Conservation (phyloP, 2,113 vertebrate genomes). For the Cephalopterus ornatus region DNA sequence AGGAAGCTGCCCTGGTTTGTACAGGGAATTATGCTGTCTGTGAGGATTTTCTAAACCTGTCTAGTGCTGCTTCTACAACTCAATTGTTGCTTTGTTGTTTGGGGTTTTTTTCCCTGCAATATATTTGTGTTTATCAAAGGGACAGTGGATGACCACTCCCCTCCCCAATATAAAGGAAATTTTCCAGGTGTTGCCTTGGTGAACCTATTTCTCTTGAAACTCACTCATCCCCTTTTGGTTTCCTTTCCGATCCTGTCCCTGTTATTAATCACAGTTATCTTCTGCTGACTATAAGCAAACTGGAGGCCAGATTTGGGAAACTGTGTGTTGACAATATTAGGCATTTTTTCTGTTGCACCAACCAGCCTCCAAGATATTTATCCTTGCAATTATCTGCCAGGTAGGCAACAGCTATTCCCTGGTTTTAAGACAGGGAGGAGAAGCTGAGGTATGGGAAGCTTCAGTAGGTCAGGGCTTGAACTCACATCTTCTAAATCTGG, state of each 20-base stretch:
- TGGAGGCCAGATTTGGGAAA: background rate
- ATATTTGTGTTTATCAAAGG: background rate
- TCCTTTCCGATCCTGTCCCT: background rate
- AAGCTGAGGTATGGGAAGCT: background rate
- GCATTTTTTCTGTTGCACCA: background rate
- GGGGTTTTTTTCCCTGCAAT: background rate
- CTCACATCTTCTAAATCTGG: background rate
- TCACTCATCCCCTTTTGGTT: background rate
- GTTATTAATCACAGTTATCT: background rate
- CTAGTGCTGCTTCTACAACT: background rate
- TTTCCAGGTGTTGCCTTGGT: background rate
- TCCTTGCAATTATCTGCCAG: background rate
- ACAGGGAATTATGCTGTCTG: background rate
- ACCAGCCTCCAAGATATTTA: background rate
- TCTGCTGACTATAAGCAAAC: background rate
- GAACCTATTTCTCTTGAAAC: background rate
- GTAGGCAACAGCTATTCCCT: background rate
- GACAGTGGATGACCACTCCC: background rate
- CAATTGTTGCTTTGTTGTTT: background rate
- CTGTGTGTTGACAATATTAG: background rate
- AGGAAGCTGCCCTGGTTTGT: background rate
- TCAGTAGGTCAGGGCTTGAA: slow-evolving; percentile 20
- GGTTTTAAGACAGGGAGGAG: background rate
- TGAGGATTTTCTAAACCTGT: background rate
- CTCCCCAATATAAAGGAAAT: background rate